Percentiles rank a stretch among this genome's conserved stretches.
These are phyloP conservation scores for Tricholauxania praeusta DNA, from an alignment of 2,888 invertebrate species.

Conservation along the genomic window DNA sequence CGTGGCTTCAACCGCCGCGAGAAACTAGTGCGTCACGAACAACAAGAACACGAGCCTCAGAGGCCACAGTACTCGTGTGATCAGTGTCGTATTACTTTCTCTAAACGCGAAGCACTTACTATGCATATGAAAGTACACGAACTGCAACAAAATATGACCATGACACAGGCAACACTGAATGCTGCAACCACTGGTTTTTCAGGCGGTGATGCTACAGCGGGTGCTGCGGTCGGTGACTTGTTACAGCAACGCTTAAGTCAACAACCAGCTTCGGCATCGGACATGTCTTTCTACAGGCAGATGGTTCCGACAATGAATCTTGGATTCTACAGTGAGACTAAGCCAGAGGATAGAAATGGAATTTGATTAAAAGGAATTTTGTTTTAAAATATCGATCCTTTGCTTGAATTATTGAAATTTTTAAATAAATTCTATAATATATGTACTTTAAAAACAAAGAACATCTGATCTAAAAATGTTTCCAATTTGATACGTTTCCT, in stretches of 20 bases:
- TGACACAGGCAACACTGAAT: slow-evolving; percentile 33
- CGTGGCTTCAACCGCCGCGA: slow-evolving; percentile 73
- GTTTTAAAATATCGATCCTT: neutral
- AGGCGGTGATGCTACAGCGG: slow-evolving; percentile 22
- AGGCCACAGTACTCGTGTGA: slow-evolving; percentile 73
- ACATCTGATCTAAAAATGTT: too few species aligned
- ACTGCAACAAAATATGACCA: slow-evolving; percentile 58
- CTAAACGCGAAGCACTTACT: slow-evolving; percentile 59
- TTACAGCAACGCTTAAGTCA: slow-evolving; percentile 18
- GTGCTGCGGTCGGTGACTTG: neutral
- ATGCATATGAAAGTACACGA: slow-evolving; percentile 65
- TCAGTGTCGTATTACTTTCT: slow-evolving; percentile 69
- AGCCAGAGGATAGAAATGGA: slow-evolving; percentile 60
- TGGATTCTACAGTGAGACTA: slow-evolving; percentile 65
- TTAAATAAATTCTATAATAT: too few species aligned
- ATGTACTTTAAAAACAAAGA: too few species aligned
- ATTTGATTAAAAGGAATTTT: slow-evolving; percentile 32
- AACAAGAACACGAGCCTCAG: slow-evolving; percentile 74
- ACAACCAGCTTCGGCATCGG: slow-evolving; percentile 46
- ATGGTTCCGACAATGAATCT: slow-evolving; percentile 64
- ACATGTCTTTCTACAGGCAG: slow-evolving; percentile 60
- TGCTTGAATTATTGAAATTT: too few species aligned
- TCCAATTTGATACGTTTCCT: too few species aligned
- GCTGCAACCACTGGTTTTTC: slow-evolving; percentile 38
- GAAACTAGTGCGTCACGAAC: slow-evolving; percentile 74